phyloP scores from a whole-genome alignment of 2,888 invertebrate genomes.

The Notodonta dromedarius region DNA sequence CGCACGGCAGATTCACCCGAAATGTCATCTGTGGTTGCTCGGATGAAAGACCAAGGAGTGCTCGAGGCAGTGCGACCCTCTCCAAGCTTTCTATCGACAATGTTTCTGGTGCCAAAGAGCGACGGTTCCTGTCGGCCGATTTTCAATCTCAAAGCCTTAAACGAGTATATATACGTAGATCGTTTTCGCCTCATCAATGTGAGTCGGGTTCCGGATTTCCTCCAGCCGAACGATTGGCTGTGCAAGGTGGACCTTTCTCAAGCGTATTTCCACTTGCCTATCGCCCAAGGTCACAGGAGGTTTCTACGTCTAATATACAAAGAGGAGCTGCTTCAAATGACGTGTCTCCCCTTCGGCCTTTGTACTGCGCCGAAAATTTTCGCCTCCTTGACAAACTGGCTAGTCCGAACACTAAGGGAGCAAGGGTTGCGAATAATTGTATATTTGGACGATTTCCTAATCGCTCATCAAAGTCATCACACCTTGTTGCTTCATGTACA shows the following conservation, averaged over 20 bases:
- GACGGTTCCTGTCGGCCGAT: constrained; percentile 27
- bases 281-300: background rate
- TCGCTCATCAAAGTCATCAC: background rate
- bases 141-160: constrained; percentile 23
- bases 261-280: too few relatives aligned
- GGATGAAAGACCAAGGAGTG: constrained; percentile 14
- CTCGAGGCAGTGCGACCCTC: constrained; percentile 11
- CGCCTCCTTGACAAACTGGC: constrained; percentile 32
- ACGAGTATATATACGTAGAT: background rate
- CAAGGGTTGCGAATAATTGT: constrained; percentile 26
- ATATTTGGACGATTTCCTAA: constrained; percentile 9
- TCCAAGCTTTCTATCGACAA: constrained; percentile 26
- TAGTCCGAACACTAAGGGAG: constrained; percentile 26
- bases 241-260: background rate
- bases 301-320: constrained; percentile 4
- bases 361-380: constrained; percentile 9
- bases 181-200: background rate
- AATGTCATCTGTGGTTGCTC: constrained; percentile 15
- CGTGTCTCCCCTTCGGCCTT: constrained; percentile 3
- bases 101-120: constrained; percentile 25
- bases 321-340: constrained; percentile 3
- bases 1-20: too few relatives aligned
- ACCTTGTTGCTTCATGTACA: constrained; percentile 14
- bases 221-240: background rate
- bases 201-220: background rate